Evolutionary conservation across 2,888 invertebrate species (phyloP).

Genomic region (Acrocera orbiculus): DNA sequence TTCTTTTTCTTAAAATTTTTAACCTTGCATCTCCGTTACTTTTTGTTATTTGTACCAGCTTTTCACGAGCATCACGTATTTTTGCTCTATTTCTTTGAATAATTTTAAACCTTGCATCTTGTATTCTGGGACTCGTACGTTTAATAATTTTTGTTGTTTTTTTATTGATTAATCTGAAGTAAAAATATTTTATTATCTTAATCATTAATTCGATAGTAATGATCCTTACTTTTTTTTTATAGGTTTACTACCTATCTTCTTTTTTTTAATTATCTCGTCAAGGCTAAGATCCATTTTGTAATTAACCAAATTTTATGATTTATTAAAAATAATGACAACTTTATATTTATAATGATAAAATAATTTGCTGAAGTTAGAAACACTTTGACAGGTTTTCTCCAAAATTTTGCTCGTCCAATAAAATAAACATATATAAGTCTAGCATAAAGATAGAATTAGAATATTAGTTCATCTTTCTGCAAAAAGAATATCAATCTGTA

Average conservation of each 20-base stretch:
- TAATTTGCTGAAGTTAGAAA: too few species aligned
- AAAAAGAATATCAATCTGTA: too few species aligned
- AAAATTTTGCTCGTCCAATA: too few species aligned
- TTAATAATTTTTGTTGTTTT: neutral
- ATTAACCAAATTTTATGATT: neutral
- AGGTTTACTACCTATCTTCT: slow-evolving; percentile 13
- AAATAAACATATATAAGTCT: too few species aligned
- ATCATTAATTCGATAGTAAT: neutral
- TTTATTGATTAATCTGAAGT: neutral
- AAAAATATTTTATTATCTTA: neutral
- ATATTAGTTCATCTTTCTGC: too few species aligned
- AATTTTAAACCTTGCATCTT: slow-evolving; percentile 62
- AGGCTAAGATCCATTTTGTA: slow-evolving; percentile 20
- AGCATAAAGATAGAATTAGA: too few species aligned
- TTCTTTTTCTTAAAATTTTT: slow-evolving; percentile 43
- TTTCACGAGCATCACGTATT: slow-evolving; percentile 64
- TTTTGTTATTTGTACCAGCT: slow-evolving; percentile 56
- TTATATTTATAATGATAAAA: too few species aligned
- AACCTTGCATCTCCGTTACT: slow-evolving; percentile 54
- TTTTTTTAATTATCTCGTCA: slow-evolving; percentile 22
- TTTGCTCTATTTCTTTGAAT: slow-evolving; percentile 59
- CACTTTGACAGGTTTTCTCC: too few species aligned
- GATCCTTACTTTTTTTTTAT: slow-evolving; percentile 4
- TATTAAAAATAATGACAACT: neutral
- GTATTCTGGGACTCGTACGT: slow-evolving; percentile 16